Percentiles rank a stretch among this genome's conserved stretches.
Evolutionary conservation across 2,888 invertebrate species (phyloP).

Genomic region (Cheiracanthium punctorium): DNA sequence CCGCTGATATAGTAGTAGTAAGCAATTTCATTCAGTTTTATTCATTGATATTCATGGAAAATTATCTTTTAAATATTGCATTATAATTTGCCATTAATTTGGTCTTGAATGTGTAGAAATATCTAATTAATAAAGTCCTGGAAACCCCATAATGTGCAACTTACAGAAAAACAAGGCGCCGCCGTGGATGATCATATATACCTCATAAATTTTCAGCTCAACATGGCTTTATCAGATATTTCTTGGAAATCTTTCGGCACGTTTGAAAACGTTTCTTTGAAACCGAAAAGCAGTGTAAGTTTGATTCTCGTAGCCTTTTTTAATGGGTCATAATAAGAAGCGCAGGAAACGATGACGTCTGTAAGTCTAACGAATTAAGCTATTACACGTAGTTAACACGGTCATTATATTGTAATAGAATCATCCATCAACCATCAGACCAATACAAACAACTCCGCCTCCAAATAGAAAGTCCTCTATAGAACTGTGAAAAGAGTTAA

Average conservation of each 20-base stretch:
- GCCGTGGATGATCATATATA: no score
- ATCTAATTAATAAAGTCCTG: no score
- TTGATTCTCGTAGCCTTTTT: background rate
- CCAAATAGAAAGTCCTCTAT: background rate
- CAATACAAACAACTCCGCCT: slow-evolving; percentile 15
- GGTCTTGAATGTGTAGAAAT: no score
- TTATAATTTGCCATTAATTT: no score
- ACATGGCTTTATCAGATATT: background rate
- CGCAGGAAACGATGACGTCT: slow-evolving; percentile 40
- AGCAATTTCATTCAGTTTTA: no score
- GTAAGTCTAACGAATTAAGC: slow-evolving; percentile 49
- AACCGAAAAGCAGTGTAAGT: background rate
- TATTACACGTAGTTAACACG: slow-evolving; percentile 60
- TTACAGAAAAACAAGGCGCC: no score
- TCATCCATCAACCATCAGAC: slow-evolving; percentile 26
- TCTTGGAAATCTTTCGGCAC: background rate
- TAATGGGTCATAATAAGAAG: slow-evolving; percentile 44
- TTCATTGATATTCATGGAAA: no score
- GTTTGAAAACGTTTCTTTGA: background rate
- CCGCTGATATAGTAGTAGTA: no score
- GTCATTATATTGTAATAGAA: slow-evolving; percentile 47
- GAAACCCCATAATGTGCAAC: no score
- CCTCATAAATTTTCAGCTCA: no score
- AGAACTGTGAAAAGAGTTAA: background rate
- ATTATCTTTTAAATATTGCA: no score